Conservation (phyloP, 2,113 vertebrate genomes). For the Reinhardtius hippoglossoides region DNA sequence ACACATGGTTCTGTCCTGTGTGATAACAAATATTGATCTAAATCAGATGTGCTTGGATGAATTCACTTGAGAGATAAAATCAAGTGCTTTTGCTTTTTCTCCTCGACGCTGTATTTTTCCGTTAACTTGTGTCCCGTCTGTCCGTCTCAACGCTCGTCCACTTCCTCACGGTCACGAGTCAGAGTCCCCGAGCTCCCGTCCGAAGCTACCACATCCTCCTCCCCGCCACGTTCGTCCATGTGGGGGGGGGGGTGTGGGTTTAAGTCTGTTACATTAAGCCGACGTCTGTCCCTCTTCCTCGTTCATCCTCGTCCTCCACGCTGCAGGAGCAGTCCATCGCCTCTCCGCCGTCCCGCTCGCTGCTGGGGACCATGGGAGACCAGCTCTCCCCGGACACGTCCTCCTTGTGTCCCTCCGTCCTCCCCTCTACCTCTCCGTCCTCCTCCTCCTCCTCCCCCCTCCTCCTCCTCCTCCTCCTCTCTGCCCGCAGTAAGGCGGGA, state of each 20-base stretch:
- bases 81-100: conserved; percentile 19
- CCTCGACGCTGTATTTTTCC: background rate
- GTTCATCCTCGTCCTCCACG: conserved; percentile 76
- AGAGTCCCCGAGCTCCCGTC: background rate
- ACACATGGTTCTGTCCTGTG: background rate
- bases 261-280: conserved; percentile 25
- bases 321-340: conserved; percentile 92
- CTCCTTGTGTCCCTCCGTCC: conserved; percentile 10
- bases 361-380: conserved; percentile 59
- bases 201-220: background rate
- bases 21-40: conserved; percentile 1
- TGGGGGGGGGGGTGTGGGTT: conserved; percentile 3
- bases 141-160: conserved; percentile 66
- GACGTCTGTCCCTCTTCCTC: background rate
- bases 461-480: conserved; percentile 55
- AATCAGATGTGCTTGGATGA: conserved; percentile 29
- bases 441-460: conserved; percentile 12
- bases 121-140: conserved; percentile 29
- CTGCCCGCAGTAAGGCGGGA: conserved; percentile 88
- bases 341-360: conserved; percentile 85
- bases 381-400: conserved; percentile 64
- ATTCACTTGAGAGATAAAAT: conserved; percentile 49
- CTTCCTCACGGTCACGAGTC: conserved; percentile 63
- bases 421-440: background rate
- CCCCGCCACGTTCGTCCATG: background rate